Evolutionary conservation across 1,140 invertebrate species (phyloP).

Genomic region (Ips typographus): DNA sequence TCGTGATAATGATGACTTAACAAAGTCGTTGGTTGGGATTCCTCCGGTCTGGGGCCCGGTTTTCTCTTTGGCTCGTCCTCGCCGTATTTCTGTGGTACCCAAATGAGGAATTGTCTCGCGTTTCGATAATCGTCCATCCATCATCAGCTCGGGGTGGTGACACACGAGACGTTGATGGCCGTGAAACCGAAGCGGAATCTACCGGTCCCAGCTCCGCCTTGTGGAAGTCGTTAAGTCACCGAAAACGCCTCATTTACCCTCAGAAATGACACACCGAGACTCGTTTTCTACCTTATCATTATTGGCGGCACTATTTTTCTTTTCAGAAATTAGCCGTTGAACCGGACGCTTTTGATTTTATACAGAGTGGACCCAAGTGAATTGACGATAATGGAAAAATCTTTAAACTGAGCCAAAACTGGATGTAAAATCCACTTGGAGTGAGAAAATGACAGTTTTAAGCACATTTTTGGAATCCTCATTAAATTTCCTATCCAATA

Average conservation of each 20-base stretch:
- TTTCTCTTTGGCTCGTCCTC: no score
- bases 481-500: no score
- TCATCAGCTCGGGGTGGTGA: conserved; percentile 19
- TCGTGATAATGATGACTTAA: conserved; percentile 29
- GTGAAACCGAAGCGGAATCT: conserved; percentile 16
- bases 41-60: neutral
- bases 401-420: no score
- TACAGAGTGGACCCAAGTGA: neutral
- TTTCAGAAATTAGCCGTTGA: conserved; percentile 18
- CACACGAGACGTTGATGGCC: conserved; percentile 26
- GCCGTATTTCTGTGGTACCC: no score
- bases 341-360: conserved; percentile 14
- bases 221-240: conserved; percentile 21
- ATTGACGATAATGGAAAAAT: no score
- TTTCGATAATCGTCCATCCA: neutral
- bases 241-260: conserved; percentile 26
- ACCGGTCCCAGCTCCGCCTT: conserved; percentile 14
- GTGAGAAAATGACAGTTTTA: no score
- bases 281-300: conserved; percentile 22
- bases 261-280: conserved; percentile 16
- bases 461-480: no score
- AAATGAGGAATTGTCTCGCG: neutral
- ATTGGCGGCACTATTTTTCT: neutral
- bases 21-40: conserved; percentile 17
- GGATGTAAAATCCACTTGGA: no score